Evolutionary conservation across 2,797 vertebrate species (phyloP).

Genomic region (Percopsis omiscomaycus): DNA sequence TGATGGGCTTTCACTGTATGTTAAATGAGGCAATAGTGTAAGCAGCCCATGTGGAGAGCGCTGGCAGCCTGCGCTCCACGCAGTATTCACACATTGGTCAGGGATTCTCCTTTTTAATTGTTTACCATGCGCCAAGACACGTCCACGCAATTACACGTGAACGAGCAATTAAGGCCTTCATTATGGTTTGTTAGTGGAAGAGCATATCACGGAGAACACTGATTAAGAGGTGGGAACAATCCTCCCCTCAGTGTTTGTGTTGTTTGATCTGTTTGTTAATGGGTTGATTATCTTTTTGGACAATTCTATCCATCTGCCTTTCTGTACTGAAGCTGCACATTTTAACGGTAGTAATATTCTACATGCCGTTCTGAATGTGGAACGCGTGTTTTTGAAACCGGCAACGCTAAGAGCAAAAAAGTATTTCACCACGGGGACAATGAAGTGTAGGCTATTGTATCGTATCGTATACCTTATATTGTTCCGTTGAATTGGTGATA

Average conservation of each 20-base stretch:
- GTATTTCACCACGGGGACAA: background rate
- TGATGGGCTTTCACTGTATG: too few species aligned
- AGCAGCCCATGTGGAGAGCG: too few species aligned
- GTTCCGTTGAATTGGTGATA: slow-evolving; percentile 50
- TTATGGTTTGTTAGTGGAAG: slow-evolving; percentile 53
- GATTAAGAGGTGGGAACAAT: slow-evolving; percentile 25
- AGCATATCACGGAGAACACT: slow-evolving; percentile 42
- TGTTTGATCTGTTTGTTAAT: slow-evolving; percentile 27
- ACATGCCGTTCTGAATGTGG: too few species aligned
- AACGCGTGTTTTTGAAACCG: too few species aligned
- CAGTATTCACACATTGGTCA: slow-evolving; percentile 47
- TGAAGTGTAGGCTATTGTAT: slow-evolving; percentile 12
- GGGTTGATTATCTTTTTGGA: slow-evolving; percentile 20
- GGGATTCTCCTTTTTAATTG: slow-evolving; percentile 67
- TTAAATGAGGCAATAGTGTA: too few species aligned
- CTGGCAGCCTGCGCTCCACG: slow-evolving; percentile 6
- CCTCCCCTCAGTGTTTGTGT: slow-evolving; percentile 28
- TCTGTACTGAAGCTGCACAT: background rate
- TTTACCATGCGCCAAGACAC: slow-evolving; percentile 44
- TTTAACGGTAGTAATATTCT: too few species aligned
- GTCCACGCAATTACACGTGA: slow-evolving; percentile 63
- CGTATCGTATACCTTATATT: slow-evolving; percentile 33
- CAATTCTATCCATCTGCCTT: background rate
- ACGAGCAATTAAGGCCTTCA: slow-evolving; percentile 64
- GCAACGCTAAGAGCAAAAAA: too few species aligned